phyloP scores from a whole-genome alignment of 2,797 vertebrate species.

The Melanotaenia parkinsoni region DNA sequence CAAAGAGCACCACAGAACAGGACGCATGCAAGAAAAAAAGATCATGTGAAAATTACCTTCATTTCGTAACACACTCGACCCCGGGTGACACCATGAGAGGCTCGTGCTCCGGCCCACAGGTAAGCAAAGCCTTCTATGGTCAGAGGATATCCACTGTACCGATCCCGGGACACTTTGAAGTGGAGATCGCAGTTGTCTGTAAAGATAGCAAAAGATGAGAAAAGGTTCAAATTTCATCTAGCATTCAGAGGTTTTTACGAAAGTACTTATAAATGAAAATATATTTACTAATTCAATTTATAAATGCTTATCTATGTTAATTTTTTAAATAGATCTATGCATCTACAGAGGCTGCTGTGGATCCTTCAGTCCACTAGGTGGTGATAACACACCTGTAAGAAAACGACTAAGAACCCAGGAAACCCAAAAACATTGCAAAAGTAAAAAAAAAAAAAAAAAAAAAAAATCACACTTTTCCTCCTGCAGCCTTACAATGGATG shows the following conservation, averaged over 20 bases:
- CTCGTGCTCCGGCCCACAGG: constrained; percentile 93
- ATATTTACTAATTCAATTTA: no score
- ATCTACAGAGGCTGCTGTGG: not conserved
- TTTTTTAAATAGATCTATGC: not conserved
- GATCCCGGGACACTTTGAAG: constrained; percentile 93
- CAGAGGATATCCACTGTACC: constrained; percentile 92
- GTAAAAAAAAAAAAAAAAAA: no score
- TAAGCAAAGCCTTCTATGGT: constrained; percentile 96
- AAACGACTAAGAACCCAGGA: no score
- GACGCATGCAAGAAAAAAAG: not conserved
- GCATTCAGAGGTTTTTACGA: not conserved
- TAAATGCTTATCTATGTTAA: no score
- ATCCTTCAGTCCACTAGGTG: no score
- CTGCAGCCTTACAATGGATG: no score
- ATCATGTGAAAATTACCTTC: constrained; percentile 82
- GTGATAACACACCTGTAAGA: no score
- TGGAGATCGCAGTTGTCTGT: constrained; percentile 95
- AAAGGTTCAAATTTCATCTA: not conserved
- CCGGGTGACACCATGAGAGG: constrained; percentile 87
- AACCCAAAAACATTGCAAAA: no score
- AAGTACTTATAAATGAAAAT: no score
- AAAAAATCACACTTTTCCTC: no score
- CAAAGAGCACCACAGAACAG: not conserved
- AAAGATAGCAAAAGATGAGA: not conserved
- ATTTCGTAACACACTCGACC: constrained; percentile 93